These are phyloP conservation scores for Centropyge bicolor DNA, from an alignment of 2,797 vertebrate genomes.

Conservation along the genomic window DNA sequence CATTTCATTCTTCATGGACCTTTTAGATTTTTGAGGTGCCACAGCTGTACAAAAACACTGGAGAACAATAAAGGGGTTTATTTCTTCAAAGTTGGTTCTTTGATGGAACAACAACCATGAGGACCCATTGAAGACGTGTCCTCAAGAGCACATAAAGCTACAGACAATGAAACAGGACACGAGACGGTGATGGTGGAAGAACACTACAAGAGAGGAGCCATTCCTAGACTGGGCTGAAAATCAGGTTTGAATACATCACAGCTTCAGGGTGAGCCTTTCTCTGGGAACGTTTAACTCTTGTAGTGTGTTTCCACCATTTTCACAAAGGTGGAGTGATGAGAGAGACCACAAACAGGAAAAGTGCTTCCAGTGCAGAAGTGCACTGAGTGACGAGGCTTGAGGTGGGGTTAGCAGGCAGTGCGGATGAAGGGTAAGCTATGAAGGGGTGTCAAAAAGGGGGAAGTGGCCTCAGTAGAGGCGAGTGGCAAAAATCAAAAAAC, in stretches of 20 bases:
- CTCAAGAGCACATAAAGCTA: constrained; percentile 2
- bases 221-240: neutral
- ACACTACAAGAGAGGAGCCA: constrained; percentile 16
- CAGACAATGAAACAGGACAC: constrained; percentile 4
- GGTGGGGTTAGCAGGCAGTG: constrained; percentile 28
- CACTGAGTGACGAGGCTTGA: neutral
- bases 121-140: neutral
- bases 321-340: neutral
- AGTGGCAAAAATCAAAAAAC: neutral
- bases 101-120: neutral
- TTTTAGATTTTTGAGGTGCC: neutral
- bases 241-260: neutral
- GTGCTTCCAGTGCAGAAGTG: neutral
- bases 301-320: constrained; percentile 18
- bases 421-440: constrained; percentile 9
- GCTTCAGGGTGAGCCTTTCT: neutral
- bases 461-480: constrained; percentile 4
- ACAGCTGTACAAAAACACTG: constrained; percentile 17
- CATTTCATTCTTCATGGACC: constrained; percentile 21
- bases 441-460: neutral
- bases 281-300: neutral
- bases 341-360: constrained; percentile 8
- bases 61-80: constrained; percentile 21
- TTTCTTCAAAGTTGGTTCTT: constrained; percentile 6
- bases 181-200: neutral